Evolutionary conservation across 1,140 invertebrate genomes (phyloP).

Genomic region (Carcinoscorpius rotundicauda): DNA sequence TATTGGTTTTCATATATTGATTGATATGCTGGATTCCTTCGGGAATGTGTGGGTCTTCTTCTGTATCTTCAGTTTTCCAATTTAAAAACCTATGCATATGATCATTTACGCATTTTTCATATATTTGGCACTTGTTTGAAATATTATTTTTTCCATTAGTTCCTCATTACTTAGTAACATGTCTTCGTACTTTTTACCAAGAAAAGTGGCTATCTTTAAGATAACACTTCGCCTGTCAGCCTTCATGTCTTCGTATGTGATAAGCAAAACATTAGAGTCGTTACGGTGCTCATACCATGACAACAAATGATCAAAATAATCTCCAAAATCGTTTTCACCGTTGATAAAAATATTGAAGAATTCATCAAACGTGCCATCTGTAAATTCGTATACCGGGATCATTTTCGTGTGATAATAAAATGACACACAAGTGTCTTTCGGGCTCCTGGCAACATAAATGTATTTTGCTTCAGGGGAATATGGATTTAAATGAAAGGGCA

Average conservation of each 20-base stretch:
- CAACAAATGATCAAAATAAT: conserved; percentile 33
- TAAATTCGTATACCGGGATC: conserved; percentile 28
- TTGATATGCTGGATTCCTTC: too few species aligned
- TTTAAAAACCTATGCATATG: too few species aligned
- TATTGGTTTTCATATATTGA: too few species aligned
- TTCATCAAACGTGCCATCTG: conserved; percentile 27
- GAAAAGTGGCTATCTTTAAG: conserved; percentile 14
- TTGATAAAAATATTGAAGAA: conserved; percentile 31
- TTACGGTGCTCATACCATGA: conserved; percentile 28
- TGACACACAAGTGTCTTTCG: conserved; percentile 71
- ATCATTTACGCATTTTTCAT: conserved; percentile 8
- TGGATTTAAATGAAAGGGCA: conserved; percentile 56
- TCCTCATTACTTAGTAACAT: conserved; percentile 14
- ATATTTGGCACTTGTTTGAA: conserved; percentile 13
- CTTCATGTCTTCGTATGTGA: conserved; percentile 26
- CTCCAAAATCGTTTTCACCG: conserved; percentile 31
- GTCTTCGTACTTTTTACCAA: conserved; percentile 14
- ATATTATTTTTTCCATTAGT: conserved; percentile 11
- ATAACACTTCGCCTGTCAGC: conserved; percentile 7
- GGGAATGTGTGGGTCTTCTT: too few species aligned
- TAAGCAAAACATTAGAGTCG: conserved; percentile 30
- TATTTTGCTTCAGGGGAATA: conserved; percentile 35
- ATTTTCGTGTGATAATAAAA: conserved; percentile 64
- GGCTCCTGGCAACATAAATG: conserved; percentile 65
- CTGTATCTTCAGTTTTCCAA: too few species aligned